Conservation (phyloP, 2,113 vertebrate genomes). For the Brachypodius melanocephalos region DNA sequence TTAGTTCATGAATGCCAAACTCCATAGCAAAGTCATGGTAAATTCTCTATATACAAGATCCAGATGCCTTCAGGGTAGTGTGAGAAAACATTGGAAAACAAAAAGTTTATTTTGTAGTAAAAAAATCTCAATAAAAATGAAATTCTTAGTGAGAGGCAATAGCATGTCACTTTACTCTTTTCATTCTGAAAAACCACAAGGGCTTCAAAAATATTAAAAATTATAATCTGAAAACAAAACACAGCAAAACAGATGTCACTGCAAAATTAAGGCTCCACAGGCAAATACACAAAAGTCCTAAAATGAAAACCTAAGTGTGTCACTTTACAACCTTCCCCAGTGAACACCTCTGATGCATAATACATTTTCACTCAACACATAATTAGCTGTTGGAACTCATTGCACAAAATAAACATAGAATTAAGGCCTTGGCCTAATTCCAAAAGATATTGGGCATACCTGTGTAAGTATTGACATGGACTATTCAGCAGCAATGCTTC, state of each 20-base stretch:
- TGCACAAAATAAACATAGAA: not conserved
- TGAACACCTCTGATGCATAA: not conserved
- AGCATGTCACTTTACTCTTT: not conserved
- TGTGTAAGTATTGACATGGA: not conserved
- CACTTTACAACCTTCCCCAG: not conserved
- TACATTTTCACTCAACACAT: not conserved
- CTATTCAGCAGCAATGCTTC: not conserved
- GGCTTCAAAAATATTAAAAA: not conserved
- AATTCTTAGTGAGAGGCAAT: not conserved
- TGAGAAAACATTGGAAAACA: not conserved
- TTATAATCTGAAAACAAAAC: not conserved
- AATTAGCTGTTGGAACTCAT: not conserved
- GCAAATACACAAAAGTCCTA: not conserved
- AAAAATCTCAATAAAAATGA: not conserved
- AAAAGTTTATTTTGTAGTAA: not conserved
- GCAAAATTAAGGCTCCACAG: not conserved
- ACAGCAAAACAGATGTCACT: not conserved
- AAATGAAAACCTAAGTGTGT: conserved; percentile 1
- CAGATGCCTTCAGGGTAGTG: not conserved
- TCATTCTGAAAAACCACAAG: not conserved
- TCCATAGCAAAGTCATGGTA: not conserved
- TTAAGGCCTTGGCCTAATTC: not conserved
- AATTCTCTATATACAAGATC: not conserved
- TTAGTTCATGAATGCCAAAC: not conserved
- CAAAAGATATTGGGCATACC: not conserved